phyloP scores from a whole-genome alignment of 2,113 vertebrate species.

The Sapayoa aenigma region DNA sequence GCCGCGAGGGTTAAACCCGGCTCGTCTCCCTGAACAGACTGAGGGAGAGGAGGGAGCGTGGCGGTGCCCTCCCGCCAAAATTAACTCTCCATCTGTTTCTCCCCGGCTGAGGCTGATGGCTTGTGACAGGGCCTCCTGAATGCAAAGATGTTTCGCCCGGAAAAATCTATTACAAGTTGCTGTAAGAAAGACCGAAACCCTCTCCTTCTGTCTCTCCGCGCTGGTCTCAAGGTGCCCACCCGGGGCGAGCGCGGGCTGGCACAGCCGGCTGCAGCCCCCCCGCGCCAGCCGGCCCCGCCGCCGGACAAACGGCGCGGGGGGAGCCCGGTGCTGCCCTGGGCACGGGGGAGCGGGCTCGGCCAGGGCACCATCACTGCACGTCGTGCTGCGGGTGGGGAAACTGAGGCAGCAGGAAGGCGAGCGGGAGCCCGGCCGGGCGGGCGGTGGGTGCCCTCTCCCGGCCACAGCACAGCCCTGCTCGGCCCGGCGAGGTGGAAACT shows the following conservation, averaged over 20 bases:
- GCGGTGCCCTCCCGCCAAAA: slow-evolving; percentile 39
- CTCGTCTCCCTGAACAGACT: background rate
- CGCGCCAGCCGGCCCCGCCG: background rate
- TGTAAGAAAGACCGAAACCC: slow-evolving; percentile 65
- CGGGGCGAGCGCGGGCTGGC: slow-evolving; percentile 34
- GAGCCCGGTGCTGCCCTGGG: background rate
- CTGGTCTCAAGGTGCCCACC: slow-evolving; percentile 42
- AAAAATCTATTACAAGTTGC: slow-evolving; percentile 53
- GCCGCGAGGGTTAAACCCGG: background rate
- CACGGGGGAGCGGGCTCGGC: background rate
- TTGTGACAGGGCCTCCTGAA: slow-evolving; percentile 69
- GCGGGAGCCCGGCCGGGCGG: background rate
- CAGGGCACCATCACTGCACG: rapidly evolving
- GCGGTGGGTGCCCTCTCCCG: slow-evolving; percentile 7
- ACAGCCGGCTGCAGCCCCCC: slow-evolving; percentile 4
- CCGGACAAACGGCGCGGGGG: background rate
- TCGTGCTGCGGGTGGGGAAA: background rate
- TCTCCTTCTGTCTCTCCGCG: slow-evolving; percentile 46
- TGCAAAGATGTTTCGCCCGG: slow-evolving; percentile 56
- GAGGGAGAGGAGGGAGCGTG: background rate
- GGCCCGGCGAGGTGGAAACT: background rate
- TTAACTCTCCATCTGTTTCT: slow-evolving; percentile 70
- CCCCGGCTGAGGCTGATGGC: slow-evolving; percentile 54
- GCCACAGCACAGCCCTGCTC: background rate
- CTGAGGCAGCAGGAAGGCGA: background rate